Base-by-base conservation (phyloP, 30 jellyfish, hydroid and myxozoan species). In the Catostylus mosaicus region DNA sequence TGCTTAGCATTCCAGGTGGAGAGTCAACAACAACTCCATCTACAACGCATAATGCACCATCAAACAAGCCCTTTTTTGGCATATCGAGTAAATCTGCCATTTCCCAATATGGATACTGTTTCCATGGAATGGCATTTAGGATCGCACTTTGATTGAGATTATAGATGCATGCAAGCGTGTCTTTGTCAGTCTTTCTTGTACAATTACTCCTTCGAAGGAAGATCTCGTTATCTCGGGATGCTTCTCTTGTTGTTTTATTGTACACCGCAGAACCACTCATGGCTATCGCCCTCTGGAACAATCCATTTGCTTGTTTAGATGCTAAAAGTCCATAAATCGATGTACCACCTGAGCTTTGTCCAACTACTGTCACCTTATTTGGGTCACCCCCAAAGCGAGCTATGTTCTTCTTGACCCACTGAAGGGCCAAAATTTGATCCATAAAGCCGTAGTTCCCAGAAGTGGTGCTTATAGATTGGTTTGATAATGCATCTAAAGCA, bases 331-430 rank as follows among this genome's bases (percentile, higher is more conserved):
- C 97, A 34, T 38, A 75, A 6, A 84, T 40, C 2, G 96, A 90
- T 0, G 92, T 83, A 6, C 92, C 97, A 63, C 97, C 97, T 20
- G 92, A 67, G 59, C 92, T 84, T 59, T 75, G 88, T 23, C 97
- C 97, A 14, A 65, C 59, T 9, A 90, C 52, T 2, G 97, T 90
- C 34, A 90, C 96, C 60, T 43, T 33, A 24, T 77, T 66, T 1
- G 96, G 92, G 74, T 90, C 92, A 18, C 97, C 97, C 1, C 97
- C 97, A 61, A 90, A 90, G 54, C 78, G 63, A 30, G 24, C 46
- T 48, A 90, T 90, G 46, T 90, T 90, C 43, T 31, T 34, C 59
- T 59, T 50, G 3, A 90, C 92, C 97, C 97, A 90, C 36, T 84
- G 86, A 24, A 90, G 72, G 8, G 80, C 96, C 1, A 82, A 38